Evolutionary conservation across 2,888 invertebrate species (phyloP).

Genomic region (Ophonus ardosiacus): DNA sequence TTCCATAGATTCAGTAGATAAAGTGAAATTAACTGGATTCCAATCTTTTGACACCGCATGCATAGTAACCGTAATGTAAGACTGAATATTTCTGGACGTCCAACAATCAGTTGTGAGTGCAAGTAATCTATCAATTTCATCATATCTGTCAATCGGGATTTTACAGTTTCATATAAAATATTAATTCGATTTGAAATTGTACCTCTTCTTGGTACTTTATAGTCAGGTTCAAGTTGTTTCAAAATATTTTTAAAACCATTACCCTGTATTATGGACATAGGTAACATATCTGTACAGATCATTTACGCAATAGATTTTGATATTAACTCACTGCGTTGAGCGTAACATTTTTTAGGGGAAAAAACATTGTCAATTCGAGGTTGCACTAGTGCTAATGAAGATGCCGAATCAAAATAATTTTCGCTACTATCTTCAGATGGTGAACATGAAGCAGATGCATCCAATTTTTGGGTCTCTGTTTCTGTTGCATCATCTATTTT

Average conservation of each 20-base stretch:
- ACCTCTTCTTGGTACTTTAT: slow-evolving; percentile 44
- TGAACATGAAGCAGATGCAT: not conserved
- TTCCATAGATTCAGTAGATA: slow-evolving; percentile 47
- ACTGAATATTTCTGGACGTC: slow-evolving; percentile 60
- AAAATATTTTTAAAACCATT: slow-evolving; percentile 40
- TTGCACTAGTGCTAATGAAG: not conserved
- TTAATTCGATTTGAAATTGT: slow-evolving; percentile 48
- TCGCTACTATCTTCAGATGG: not conserved
- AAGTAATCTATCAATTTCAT: not conserved
- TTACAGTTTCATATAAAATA: not conserved
- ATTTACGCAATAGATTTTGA: slow-evolving; percentile 44
- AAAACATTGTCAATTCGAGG: slow-evolving; percentile 2
- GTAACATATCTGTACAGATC: slow-evolving; percentile 55
- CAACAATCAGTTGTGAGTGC: slow-evolving; percentile 62
- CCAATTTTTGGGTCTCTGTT: too few species aligned
- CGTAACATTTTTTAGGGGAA: not conserved
- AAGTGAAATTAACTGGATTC: slow-evolving; percentile 31
- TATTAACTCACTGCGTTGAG: slow-evolving; percentile 1
- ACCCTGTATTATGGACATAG: slow-evolving; percentile 39
- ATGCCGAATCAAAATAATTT: slow-evolving; percentile 16
- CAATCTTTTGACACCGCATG: slow-evolving; percentile 44
- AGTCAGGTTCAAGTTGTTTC: slow-evolving; percentile 43
- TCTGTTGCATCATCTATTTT: too few species aligned
- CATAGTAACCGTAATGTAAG: slow-evolving; percentile 61
- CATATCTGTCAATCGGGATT: too few species aligned